Evolutionary conservation across 2,888 invertebrate genomes (phyloP).

Genomic region (Caprella mutica): DNA sequence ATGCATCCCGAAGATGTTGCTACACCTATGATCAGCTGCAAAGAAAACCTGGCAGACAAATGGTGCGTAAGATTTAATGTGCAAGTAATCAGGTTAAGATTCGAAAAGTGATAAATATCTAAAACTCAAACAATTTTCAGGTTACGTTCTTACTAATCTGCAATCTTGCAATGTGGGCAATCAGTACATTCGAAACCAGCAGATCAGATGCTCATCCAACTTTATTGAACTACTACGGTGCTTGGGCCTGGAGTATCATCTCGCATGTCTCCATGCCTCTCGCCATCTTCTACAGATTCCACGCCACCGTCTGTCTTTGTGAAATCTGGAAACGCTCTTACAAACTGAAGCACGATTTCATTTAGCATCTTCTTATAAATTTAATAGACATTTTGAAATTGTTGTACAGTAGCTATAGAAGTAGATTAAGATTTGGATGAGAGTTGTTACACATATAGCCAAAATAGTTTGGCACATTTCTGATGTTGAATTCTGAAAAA

Average conservation of each 20-base stretch:
- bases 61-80: conserved; percentile 15
- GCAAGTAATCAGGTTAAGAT: neutral
- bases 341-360: conserved; percentile 55
- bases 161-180: conserved; percentile 87
- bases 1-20: conserved; percentile 48
- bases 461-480: no score
- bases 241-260: conserved; percentile 92
- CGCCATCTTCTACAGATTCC: conserved; percentile 88
- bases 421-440: no score
- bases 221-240: conserved; percentile 78
- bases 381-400: no score
- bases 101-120: neutral
- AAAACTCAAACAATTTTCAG: conserved; percentile 9
- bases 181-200: conserved; percentile 82
- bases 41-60: conserved; percentile 32
- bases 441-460: no score
- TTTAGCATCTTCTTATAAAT: no score
- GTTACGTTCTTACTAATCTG: conserved; percentile 69
- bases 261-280: conserved; percentile 88
- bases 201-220: conserved; percentile 83
- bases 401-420: no score
- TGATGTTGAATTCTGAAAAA: no score
- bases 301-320: conserved; percentile 86
- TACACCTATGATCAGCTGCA: conserved; percentile 55
- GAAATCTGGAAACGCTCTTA: conserved; percentile 95